Conservation (phyloP, 1,140 invertebrate genomes). For the Oppia nitens region DNA sequence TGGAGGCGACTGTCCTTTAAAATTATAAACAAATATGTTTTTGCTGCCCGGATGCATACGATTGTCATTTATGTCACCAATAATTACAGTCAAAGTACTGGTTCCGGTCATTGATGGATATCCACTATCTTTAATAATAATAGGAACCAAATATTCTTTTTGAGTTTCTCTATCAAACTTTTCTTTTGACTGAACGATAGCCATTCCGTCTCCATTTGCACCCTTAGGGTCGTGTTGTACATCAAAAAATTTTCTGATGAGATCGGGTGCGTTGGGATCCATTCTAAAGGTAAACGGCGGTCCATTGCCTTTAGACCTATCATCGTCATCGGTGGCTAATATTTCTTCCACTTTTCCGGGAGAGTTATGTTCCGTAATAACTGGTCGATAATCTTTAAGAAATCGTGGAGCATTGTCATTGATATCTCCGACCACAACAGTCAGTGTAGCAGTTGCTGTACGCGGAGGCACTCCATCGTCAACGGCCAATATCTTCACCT, state of each 20-base stretch:
- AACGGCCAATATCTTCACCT: slow-evolving; percentile 34
- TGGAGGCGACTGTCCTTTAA: slow-evolving; percentile 65
- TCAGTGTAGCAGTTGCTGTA: slow-evolving; percentile 85
- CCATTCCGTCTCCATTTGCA: slow-evolving; percentile 87
- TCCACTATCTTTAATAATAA: slow-evolving; percentile 80
- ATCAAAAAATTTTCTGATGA: slow-evolving; percentile 78
- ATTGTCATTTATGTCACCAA: slow-evolving; percentile 89
- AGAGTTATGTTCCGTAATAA: slow-evolving; percentile 64
- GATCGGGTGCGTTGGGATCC: slow-evolving; percentile 76
- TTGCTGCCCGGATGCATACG: slow-evolving; percentile 91
- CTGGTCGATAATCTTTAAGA: slow-evolving; percentile 66
- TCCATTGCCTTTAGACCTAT: slow-evolving; percentile 79
- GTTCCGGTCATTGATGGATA: slow-evolving; percentile 83
- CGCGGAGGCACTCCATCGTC: slow-evolving; percentile 50
- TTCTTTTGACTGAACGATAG: slow-evolving; percentile 67
- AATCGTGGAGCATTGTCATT: slow-evolving; percentile 62
- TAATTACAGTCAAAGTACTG: slow-evolving; percentile 80
- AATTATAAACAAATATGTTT: slow-evolving; percentile 92
- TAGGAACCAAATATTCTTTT: slow-evolving; percentile 83
- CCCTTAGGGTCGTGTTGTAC: slow-evolving; percentile 49
- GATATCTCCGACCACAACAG: slow-evolving; percentile 85
- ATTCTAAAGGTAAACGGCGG: slow-evolving; percentile 84
- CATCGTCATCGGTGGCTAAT: slow-evolving; percentile 83
- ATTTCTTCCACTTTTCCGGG: slow-evolving; percentile 81
- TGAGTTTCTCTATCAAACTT: slow-evolving; percentile 88